Evolutionary conservation across 2,888 invertebrate genomes (phyloP).

Genomic region (Brachycybe producta): DNA sequence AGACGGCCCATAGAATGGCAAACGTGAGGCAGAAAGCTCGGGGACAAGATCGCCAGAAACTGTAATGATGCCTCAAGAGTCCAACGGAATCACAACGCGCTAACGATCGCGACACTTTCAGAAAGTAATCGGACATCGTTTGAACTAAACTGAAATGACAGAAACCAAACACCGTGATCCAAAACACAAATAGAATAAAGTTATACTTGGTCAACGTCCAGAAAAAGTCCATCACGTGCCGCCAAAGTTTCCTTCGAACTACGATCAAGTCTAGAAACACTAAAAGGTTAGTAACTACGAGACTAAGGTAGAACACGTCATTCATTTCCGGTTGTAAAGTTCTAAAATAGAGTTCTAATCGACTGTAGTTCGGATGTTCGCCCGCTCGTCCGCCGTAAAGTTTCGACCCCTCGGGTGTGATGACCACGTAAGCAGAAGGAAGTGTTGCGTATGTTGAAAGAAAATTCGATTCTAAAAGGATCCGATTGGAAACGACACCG

Average conservation of each 20-base stretch:
- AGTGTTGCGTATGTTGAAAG: constrained; percentile 15
- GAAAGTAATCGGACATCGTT: constrained; percentile 28
- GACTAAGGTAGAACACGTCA: constrained; percentile 39
- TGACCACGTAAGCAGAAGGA: constrained; percentile 34
- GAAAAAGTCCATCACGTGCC: constrained; percentile 29
- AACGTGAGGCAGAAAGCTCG: constrained; percentile 23
- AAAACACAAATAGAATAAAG: constrained; percentile 34
- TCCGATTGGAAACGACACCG: constrained; percentile 29
- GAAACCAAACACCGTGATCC: constrained; percentile 37
- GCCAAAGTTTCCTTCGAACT: constrained; percentile 32
- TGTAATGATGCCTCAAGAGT: constrained; percentile 27
- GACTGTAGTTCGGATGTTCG: constrained; percentile 35
- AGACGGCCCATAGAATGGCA: background rate
- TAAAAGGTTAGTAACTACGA: constrained; percentile 36
- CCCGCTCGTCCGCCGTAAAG: constrained; percentile 35
- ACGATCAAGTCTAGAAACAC: constrained; percentile 36
- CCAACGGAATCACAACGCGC: constrained; percentile 31
- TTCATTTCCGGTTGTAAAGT: constrained; percentile 40
- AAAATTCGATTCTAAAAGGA: constrained; percentile 19
- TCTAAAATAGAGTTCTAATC: constrained; percentile 37
- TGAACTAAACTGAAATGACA: constrained; percentile 34
- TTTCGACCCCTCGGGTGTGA: constrained; percentile 35
- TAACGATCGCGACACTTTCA: constrained; percentile 30
- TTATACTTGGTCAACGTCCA: constrained; percentile 38
- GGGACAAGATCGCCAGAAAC: constrained; percentile 25